Evolutionary conservation across 1,140 invertebrate species (phyloP), one percentile per base, ranked within the genome.

Genomic region (Papilio aristodemus): DNA sequence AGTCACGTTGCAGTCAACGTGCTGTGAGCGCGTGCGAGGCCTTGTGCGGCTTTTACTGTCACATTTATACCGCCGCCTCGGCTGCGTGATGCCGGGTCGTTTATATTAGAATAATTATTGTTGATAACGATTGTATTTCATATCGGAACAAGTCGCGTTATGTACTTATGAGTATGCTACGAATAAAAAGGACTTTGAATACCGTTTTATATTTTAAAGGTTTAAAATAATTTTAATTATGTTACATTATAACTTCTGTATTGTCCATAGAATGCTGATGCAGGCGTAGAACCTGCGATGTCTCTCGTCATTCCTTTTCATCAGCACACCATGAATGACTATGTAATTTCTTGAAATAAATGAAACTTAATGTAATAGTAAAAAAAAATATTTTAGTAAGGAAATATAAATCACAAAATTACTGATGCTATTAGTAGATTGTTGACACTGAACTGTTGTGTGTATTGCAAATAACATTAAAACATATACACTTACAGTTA

Each of bases 1-100:
- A 73, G 85, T 91, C 89, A 89, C 89, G 89, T 91, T 91, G 89
- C 89, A 83, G 14, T n/a, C 83, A 89, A 91, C 86, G 89, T 91
- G 89, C 79, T 72, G 74, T 8, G 71, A 66, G 75, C 78, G 79
- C 89, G 83, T 87, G 86, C 62, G 63, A 66, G 67, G 77, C 79
- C 83, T 72, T 77, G 84, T 80, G 84, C 71, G 37, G 66, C 64
- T 67, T 54, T 67, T 43, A 58, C 57, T 70, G 67, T 74, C 71
- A 60, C 74, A 77, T 76, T 63, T 78, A 73, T 78, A 73, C 75
- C 71, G 14, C 38, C 71, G 63, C 54, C 39, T 39, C 63, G 71
- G 63, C 75, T 73, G 75, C 74, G 74, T 81, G 74, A 72, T 70
- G 76, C 71, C 72, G 68, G 66, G 69, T 73, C 69, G 41, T 58